Evolutionary conservation across 2,113 vertebrate genomes (phyloP).

Genomic region (Mohoua ochrocephala): DNA sequence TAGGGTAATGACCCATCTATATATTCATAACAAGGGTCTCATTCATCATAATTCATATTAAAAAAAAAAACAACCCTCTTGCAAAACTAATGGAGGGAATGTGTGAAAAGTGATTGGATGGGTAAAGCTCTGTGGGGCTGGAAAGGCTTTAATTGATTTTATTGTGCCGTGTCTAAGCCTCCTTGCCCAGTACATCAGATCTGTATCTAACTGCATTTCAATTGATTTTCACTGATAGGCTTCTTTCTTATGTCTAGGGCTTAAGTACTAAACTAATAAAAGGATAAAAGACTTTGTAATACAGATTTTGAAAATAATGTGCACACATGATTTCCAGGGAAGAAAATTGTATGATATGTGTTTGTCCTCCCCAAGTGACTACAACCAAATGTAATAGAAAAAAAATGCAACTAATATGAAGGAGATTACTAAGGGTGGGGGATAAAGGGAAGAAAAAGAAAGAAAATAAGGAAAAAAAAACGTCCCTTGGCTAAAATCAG

Average conservation of each 20-base stretch:
- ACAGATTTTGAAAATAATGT: constrained; percentile 74
- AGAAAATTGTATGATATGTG: constrained; percentile 6
- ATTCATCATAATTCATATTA: constrained; percentile 76
- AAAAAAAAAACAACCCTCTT: constrained; percentile 26
- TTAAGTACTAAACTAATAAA: constrained; percentile 84
- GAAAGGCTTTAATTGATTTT: constrained; percentile 78
- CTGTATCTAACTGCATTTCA: constrained; percentile 81
- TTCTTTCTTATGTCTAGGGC: constrained; percentile 75
- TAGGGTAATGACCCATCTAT: constrained; percentile 76
- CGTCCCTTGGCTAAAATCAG: neutral
- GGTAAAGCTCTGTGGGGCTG: constrained; percentile 68
- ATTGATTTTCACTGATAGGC: constrained; percentile 85
- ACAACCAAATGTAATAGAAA: neutral
- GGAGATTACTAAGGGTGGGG: neutral
- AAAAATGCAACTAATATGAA: neutral
- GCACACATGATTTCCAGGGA: constrained; percentile 45
- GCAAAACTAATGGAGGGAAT: constrained; percentile 75
- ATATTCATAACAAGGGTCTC: constrained; percentile 73
- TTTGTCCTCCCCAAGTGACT: neutral
- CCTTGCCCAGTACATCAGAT: constrained; percentile 72
- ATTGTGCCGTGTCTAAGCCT: constrained; percentile 68
- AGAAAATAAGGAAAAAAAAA: neutral
- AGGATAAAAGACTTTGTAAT: constrained; percentile 78
- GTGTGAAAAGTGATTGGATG: constrained; percentile 76
- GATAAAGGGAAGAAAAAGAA: neutral